Base-by-base conservation (phyloP, 2,888 invertebrate genomes). In the Pristionchus maxplancki region DNA sequence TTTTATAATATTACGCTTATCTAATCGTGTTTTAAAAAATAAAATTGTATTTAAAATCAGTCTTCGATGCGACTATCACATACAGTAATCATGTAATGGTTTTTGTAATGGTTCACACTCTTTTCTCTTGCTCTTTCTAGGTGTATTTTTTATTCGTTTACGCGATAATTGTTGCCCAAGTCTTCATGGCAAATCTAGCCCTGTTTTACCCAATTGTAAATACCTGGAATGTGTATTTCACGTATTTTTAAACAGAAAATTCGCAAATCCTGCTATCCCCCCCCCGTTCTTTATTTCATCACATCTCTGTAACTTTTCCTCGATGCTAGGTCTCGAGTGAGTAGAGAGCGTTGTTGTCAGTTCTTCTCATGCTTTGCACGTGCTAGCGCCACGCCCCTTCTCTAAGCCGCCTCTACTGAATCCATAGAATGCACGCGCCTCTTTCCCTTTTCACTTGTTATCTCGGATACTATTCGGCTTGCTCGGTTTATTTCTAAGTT, bases 361-460 rank as follows among this genome's bases (percentile, higher is more conserved):
- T 53, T 44, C 20, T 78, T 48, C 78, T 9, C 83, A 24, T 83
- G 50, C 34, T 58, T 34, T 83, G 34, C 83, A 58, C 83, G 83
- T 83, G 83, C 53, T 44, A 11, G 6, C 11, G 64, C n/a, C 78
- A 78, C 44, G 44, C 44, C 78, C 48, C 78, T 78, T 78, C 44
- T 78, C n/a, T n/a, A n/a, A n/a, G 24, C 24, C n/a, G 4, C 44
- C 44, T 78, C 78, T 28, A 6, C 67, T 11, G 44, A 78, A 78
- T 78, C 78, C 44, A 78, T 78, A 48, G 78, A n/a, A 40, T 40
- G 71, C 24, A 31, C 31, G 64, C 20, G 5, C 28, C 8, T 28
- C 31, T 34, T 67, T 34, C 34, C 15, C 37, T 17, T 37, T 71
- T 48, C n/a, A 6, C 48, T n/a, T 44, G 44, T 20, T 44, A 28